A percentile compares a stretch with the other conserved stretches of the same genome.
Evolutionary conservation across 2,888 invertebrate genomes (phyloP).

Genomic region (Aspidapion aeneum): DNA sequence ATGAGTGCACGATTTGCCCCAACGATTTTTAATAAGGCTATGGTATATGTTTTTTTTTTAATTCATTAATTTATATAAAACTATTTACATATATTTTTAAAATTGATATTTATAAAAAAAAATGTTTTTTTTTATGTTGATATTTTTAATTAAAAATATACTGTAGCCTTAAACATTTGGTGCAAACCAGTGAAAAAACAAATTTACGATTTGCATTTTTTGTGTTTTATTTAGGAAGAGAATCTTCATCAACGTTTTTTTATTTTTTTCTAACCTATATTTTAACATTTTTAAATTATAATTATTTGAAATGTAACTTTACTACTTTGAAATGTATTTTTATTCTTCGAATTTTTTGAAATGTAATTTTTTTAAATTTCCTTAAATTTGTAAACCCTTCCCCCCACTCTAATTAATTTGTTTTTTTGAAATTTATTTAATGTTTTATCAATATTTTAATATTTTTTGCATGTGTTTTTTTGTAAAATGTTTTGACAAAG

Average conservation of each 20-base stretch:
- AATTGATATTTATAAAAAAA: too few species aligned
- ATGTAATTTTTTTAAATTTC: slow-evolving; percentile 26
- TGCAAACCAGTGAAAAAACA: slow-evolving; percentile 38
- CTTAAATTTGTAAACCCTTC: slow-evolving; percentile 4
- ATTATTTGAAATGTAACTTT: slow-evolving; percentile 32
- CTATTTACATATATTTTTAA: not conserved
- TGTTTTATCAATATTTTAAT: slow-evolving; percentile 25
- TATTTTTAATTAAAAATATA: slow-evolving; percentile 23
- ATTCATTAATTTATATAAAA: not conserved
- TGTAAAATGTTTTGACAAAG: slow-evolving; percentile 45
- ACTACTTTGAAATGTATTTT: slow-evolving; percentile 28
- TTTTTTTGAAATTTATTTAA: not conserved
- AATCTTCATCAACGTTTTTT: slow-evolving; percentile 35
- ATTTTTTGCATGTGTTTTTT: slow-evolving; percentile 31
- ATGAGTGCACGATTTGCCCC: slow-evolving; percentile 45
- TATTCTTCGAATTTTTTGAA: slow-evolving; percentile 24
- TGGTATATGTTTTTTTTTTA: slow-evolving; percentile 31
- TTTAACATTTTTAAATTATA: slow-evolving; percentile 35
- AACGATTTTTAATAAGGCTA: slow-evolving; percentile 39
- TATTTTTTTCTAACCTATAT: slow-evolving; percentile 27
- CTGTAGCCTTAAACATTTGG: slow-evolving; percentile 36
- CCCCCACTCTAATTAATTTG: not conserved
- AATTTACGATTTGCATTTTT: slow-evolving; percentile 42
- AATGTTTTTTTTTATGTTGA: slow-evolving; percentile 4
- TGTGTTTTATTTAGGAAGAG: slow-evolving; percentile 43